Base-by-base conservation (phyloP, 2,888 invertebrate genomes). In the Masnerella sp. region DNA sequence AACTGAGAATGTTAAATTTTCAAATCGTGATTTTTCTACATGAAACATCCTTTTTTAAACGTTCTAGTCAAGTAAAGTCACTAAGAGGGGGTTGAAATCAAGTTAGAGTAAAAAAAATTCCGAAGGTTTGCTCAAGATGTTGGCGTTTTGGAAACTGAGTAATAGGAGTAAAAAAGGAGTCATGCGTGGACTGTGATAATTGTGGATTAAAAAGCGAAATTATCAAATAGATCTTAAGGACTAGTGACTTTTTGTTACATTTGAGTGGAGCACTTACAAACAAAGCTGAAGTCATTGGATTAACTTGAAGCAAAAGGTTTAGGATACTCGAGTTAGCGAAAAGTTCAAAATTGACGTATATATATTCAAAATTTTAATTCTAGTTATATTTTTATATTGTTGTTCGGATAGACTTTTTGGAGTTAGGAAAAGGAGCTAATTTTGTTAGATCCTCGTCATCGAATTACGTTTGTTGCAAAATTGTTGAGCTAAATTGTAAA, bases 141-240 rank as follows among this genome's bases (percentile, higher is more conserved):
- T 85, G 85, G 85, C 83, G 83, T 85, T 86, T 85, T 84, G 86
- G 85, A 85, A 79, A 81, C 82, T 81, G 80, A 81, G 79, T 77
- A 77, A 79, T 82, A 81, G 83, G 81, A 78, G 81, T 81, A 83
- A 76, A 76, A 85, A 84, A 84, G 78, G 80, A 85, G 85, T 86
- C 85, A 86, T 86, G 85, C 85, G 85, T 86, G 85, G 85, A 84
- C 85, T 86, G 85, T 86, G 85, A 86, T 86, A 70, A 54, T 56
- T 76, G 82, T 84, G 84, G 83, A 79, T 83, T 72, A 77, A 78
- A 79, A 79, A 80, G 76, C 79, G 78, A 79, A 80, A 77, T 76
- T 81, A 78, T 78, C 76, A 75, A 59, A 67, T 75, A 74, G 79
- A 74, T 78, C 64, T 77, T 78, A 79, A 74, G 79, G 43, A 56